A percentile compares a stretch with the other conserved stretches of the same genome.
These are phyloP conservation scores for Phortica okadai DNA, from an alignment of 2,888 invertebrate genomes.

Conservation along the genomic window DNA sequence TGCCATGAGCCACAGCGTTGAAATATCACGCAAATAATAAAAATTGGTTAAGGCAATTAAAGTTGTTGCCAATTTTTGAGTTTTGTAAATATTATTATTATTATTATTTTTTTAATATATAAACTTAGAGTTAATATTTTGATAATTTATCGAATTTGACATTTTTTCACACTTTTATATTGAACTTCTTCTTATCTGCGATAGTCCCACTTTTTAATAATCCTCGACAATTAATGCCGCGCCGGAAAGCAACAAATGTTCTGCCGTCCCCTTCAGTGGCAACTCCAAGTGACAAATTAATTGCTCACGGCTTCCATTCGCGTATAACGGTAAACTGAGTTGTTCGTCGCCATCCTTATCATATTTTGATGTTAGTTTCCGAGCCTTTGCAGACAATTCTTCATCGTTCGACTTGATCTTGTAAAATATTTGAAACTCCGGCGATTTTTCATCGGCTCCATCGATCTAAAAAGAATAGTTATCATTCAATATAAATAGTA, in stretches of 20 bases:
- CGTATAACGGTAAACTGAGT: slow-evolving; percentile 69
- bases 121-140: no score
- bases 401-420: slow-evolving; percentile 14
- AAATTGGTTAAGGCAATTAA: no score
- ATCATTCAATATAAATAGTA: neutral
- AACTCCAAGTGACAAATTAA: slow-evolving; percentile 71
- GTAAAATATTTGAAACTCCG: slow-evolving; percentile 62
- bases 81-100: no score
- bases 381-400: slow-evolving; percentile 21
- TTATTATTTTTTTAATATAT: no score
- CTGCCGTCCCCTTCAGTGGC: slow-evolving; percentile 55
- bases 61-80: no score
- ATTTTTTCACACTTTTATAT: neutral
- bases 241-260: slow-evolving; percentile 72
- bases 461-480: slow-evolving; percentile 60
- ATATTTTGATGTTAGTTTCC: neutral
- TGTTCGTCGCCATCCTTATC: neutral
- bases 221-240: slow-evolving; percentile 73
- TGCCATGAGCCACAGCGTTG: no score
- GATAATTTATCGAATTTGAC: slow-evolving; percentile 11
- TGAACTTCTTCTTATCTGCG: neutral
- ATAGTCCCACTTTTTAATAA: slow-evolving; percentile 49
- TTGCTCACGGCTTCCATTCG: slow-evolving; percentile 65
- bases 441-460: slow-evolving; percentile 62
- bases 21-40: no score